A percentile compares a stretch with the other conserved stretches of the same genome.
Evolutionary conservation across 2,888 invertebrate genomes (phyloP).

Genomic region (Andrena praecox): DNA sequence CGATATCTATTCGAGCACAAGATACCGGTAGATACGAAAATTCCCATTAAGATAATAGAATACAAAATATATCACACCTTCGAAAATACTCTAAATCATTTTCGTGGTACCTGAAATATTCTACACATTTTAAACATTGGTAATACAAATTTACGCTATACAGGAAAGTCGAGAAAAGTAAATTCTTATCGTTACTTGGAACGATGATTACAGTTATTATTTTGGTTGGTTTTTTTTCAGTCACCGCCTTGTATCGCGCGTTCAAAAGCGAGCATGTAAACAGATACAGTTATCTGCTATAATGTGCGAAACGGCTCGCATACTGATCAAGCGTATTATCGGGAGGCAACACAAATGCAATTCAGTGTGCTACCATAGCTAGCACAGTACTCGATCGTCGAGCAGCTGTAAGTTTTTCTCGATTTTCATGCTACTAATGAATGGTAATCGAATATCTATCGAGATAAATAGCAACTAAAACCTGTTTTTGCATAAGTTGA

Average conservation of each 20-base stretch:
- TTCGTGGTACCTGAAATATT: too few species aligned
- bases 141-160: too few species aligned
- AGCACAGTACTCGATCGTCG: conserved; percentile 8
- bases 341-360: background rate
- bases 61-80: too few species aligned
- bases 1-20: too few species aligned
- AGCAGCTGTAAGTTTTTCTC: conserved; percentile 34
- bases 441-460: background rate
- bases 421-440: background rate
- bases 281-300: background rate
- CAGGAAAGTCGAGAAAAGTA: too few species aligned
- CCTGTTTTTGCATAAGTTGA: background rate
- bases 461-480: background rate
- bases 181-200: too few species aligned
- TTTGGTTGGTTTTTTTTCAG: background rate
- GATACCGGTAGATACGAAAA: too few species aligned
- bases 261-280: background rate
- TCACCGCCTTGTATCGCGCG: too few species aligned
- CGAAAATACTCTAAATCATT: too few species aligned
- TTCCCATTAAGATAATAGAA: too few species aligned
- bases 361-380: conserved; percentile 11
- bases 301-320: background rate
- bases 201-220: too few species aligned
- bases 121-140: too few species aligned
- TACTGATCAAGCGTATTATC: background rate